Base-by-base conservation (phyloP, 2,797 vertebrate genomes). In the Botia almorhae region DNA sequence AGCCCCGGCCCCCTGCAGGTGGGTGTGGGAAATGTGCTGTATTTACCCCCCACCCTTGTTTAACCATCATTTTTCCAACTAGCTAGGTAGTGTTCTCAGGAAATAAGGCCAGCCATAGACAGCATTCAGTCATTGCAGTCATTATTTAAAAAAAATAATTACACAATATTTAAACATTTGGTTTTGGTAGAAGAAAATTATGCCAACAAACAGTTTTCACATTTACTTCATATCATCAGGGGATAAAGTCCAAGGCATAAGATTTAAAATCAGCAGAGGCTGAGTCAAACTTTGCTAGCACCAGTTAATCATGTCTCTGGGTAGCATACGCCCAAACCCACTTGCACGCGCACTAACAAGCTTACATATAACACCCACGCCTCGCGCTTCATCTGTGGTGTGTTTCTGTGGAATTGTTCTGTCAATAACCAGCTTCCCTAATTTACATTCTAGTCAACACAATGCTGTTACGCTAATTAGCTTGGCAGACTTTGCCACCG, bases 1-100 rank as follows among this genome's bases (percentile, higher is more conserved):
- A 93, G 90, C 87, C 91, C 95, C 90, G 91, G 92, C 92, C 92
- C 95, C 87, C 92, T 93, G 87, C 96, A 98, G 97, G 97, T 98
- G 96, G 95, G 97, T 94, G 90, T 82, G 78, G 89, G 88, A 89
- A 87, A 39, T 89, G 85, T 88, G 80, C 23, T 51, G 75, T 48
- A 39, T 67, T 21, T n/a, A 17, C 50, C 67, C 7, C 8, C 76
- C 8, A 51, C 39, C 76, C 36, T 11, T 12, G 1, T 58, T 60
- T 16, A 29, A 7, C 21, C 12, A 60, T 58, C 7, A 58, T 21
- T 60, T 58, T 13, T 56, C 23, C 58, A 60, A 60, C 6, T n/a
- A 58, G 55, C 10, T 21, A 56, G 46, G 51, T 53, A 16, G 17
- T 53, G 5, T 17, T 53, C 2, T 7, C 17, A 17, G 17, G 5